Evolutionary conservation across 1,140 invertebrate species (phyloP).

Genomic region (Papilio dardanus): DNA sequence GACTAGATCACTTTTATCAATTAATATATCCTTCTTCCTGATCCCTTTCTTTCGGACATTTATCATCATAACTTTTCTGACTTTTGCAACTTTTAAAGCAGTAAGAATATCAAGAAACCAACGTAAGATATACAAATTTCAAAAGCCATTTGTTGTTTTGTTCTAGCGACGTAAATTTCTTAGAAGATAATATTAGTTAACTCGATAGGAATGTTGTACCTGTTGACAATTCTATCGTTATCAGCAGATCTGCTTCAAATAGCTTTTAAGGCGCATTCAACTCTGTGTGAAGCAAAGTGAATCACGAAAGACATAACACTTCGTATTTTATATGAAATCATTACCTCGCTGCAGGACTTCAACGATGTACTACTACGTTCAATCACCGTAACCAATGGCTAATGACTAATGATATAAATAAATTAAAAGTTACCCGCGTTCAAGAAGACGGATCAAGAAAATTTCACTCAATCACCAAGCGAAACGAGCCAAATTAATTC

Average conservation of each 20-base stretch:
- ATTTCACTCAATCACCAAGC: conserved; percentile 9
- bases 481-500: conserved; percentile 10
- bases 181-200: conserved; percentile 2
- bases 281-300: not conserved
- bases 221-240: conserved; percentile 13
- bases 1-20: not conserved
- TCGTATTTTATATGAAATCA: not conserved
- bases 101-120: not conserved
- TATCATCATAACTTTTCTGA: too few species aligned
- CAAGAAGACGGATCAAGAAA: conserved; percentile 1
- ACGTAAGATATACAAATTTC: not conserved
- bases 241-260: not conserved
- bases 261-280: conserved; percentile 8
- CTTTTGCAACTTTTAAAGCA: not conserved
- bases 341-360: not conserved
- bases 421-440: not conserved
- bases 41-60: not conserved
- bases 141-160: not conserved
- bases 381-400: not conserved
- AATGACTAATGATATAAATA: not conserved
- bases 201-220: not conserved
- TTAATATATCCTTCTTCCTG: not conserved
- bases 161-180: not conserved
- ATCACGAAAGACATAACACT: conserved; percentile 26
- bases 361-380: not conserved